Conservation (phyloP, 2,888 invertebrate species). For the Ischnura elegans region DNA sequence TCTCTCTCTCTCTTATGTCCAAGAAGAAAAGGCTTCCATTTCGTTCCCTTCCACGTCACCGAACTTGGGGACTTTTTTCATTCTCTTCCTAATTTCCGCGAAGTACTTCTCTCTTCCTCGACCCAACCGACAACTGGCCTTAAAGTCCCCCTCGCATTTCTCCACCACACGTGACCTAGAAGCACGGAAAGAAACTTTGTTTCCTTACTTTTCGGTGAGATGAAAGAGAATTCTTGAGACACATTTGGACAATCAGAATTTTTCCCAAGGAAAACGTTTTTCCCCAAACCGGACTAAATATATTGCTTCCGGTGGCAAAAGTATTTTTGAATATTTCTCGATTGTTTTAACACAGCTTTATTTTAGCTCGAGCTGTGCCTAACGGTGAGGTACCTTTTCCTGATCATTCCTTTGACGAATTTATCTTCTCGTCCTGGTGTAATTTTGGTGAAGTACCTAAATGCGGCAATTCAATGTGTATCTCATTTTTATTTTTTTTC, state of each 20-base stretch:
- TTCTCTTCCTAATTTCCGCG: not conserved
- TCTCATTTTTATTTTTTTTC: too few relatives aligned
- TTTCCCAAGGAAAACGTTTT: constrained; percentile 1
- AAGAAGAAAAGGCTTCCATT: not conserved
- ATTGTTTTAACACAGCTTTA: not conserved
- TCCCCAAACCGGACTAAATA: not conserved
- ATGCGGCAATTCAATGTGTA: too few relatives aligned
- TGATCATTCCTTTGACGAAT: not conserved
- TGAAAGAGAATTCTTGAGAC: not conserved
- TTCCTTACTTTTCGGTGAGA: constrained; percentile 19
- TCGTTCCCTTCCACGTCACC: not conserved
- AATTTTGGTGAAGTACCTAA: too few relatives aligned
- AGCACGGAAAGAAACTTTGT: not conserved
- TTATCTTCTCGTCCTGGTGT: not conserved
- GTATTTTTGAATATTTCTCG: constrained; percentile 20
- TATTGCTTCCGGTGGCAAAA: constrained; percentile 1
- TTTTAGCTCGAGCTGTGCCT: not conserved
- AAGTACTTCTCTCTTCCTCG: not conserved
- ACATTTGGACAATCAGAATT: constrained; percentile 55
- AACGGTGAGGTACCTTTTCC: not conserved
- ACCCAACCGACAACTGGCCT: not conserved
- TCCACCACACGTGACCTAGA: not conserved
- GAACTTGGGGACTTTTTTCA: not conserved
- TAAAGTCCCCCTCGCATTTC: too few relatives aligned
- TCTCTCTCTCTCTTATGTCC: not conserved